Evolutionary conservation across 2,888 invertebrate genomes (phyloP).

Genomic region (Pilophorus perplexus): DNA sequence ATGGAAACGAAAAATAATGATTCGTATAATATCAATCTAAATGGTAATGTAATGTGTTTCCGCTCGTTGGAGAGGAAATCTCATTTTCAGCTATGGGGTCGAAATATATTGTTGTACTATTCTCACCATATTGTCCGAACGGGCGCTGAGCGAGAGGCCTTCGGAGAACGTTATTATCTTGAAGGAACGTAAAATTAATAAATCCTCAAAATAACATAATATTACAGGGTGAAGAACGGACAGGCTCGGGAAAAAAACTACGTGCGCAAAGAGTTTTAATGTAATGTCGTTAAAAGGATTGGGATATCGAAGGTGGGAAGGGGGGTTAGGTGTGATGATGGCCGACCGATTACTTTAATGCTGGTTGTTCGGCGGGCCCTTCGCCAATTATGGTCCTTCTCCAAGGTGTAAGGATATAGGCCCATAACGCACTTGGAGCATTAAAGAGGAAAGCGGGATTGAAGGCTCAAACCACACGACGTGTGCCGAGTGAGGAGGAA

Average conservation of each 20-base stretch:
- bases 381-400: slow-evolving; percentile 32
- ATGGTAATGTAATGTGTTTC: too few species aligned
- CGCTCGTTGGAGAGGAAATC: too few species aligned
- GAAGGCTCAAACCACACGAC: neutral
- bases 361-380: slow-evolving; percentile 20
- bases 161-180: slow-evolving; percentile 22
- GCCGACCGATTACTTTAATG: slow-evolving; percentile 33
- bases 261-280: slow-evolving; percentile 31
- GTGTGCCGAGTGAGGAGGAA: too few species aligned
- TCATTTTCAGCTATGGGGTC: too few species aligned
- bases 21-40: too few species aligned
- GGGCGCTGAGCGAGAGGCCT: neutral
- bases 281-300: slow-evolving; percentile 20
- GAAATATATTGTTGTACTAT: neutral
- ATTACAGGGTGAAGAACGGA: neutral
- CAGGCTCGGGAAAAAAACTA: slow-evolving; percentile 17
- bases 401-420: too few species aligned
- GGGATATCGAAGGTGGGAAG: neutral
- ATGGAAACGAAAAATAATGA: too few species aligned
- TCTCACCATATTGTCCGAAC: too few species aligned
- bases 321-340: slow-evolving; percentile 31
- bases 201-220: slow-evolving; percentile 15
- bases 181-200: slow-evolving; percentile 24
- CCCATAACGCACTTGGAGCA: neutral
- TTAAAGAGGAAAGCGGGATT: neutral